Evolutionary conservation across 2,113 vertebrate genomes (phyloP).

Genomic region (Phalacrocorax pelagicus): DNA sequence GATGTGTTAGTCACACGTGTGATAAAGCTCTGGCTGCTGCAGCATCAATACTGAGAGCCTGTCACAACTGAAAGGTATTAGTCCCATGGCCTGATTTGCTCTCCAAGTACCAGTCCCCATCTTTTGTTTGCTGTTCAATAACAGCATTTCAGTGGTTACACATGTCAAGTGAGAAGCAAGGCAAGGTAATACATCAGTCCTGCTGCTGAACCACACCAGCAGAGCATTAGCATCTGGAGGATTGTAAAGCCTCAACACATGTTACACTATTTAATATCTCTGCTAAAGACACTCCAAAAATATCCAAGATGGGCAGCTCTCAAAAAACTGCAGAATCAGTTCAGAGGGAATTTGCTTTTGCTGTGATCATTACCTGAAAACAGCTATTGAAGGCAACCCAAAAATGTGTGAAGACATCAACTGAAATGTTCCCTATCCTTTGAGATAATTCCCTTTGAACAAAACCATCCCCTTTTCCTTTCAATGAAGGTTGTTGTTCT

Average conservation of each 20-base stretch:
- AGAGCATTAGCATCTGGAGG: not conserved
- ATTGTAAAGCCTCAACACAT: not conserved
- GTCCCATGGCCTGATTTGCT: not conserved
- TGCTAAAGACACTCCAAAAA: not conserved
- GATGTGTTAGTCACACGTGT: not conserved
- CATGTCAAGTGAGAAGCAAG: not conserved
- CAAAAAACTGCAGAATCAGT: not conserved
- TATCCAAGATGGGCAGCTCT: not conserved
- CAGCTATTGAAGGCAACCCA: not conserved
- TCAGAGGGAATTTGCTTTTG: not conserved
- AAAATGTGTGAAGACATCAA: not conserved
- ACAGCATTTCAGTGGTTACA: not conserved
- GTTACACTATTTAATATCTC: not conserved
- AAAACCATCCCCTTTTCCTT: not conserved
- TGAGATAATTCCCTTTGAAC: not conserved
- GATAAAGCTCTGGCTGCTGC: not conserved
- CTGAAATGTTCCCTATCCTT: not conserved
- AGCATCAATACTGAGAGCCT: not conserved
- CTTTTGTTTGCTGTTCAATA: not conserved
- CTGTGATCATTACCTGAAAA: not conserved
- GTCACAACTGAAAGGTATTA: not conserved
- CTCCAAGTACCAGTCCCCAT: not conserved
- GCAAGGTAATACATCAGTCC: not conserved
- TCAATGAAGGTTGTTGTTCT: not conserved
- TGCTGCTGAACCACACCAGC: not conserved